Evolutionary conservation across 2,113 vertebrate species (phyloP).

Genomic region (Panthera tigris): DNA sequence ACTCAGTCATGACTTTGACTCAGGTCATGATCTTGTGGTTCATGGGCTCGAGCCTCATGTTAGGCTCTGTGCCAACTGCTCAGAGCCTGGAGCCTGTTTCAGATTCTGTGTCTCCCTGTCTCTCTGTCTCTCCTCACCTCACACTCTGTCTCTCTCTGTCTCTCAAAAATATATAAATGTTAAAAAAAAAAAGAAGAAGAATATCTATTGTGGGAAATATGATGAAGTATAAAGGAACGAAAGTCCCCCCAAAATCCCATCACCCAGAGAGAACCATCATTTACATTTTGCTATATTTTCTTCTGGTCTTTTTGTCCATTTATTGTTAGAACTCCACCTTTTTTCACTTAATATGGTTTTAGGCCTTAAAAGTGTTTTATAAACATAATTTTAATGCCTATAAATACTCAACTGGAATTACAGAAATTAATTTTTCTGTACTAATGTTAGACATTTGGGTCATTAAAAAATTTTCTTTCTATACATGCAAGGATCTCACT

Average conservation of each 20-base stretch:
- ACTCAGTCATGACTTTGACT: too few relatives aligned
- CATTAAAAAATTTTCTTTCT: conserved; percentile 29
- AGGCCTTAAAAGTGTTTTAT: conserved; percentile 7
- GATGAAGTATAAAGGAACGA: background rate
- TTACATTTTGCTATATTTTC: background rate
- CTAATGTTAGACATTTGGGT: conserved; percentile 16
- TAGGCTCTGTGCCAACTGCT: too few relatives aligned
- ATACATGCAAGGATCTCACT: background rate
- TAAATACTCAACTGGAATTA: background rate
- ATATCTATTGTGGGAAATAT: background rate
- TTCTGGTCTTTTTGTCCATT: background rate
- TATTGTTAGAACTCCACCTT: background rate
- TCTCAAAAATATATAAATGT: too few relatives aligned
- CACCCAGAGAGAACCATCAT: background rate
- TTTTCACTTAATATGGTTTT: background rate
- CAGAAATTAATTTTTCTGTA: conserved; percentile 5
- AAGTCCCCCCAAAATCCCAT: background rate
- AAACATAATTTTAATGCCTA: background rate
- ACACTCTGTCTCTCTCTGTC: too few relatives aligned
- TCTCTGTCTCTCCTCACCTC: too few relatives aligned
- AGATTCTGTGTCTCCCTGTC: too few relatives aligned
- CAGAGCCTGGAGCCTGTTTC: too few relatives aligned
- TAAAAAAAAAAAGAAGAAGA: too few relatives aligned
- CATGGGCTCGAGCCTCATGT: too few relatives aligned
- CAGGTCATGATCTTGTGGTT: too few relatives aligned